phyloP scores from a whole-genome alignment of 2,113 vertebrate species.

The Calidris pugnax region DNA sequence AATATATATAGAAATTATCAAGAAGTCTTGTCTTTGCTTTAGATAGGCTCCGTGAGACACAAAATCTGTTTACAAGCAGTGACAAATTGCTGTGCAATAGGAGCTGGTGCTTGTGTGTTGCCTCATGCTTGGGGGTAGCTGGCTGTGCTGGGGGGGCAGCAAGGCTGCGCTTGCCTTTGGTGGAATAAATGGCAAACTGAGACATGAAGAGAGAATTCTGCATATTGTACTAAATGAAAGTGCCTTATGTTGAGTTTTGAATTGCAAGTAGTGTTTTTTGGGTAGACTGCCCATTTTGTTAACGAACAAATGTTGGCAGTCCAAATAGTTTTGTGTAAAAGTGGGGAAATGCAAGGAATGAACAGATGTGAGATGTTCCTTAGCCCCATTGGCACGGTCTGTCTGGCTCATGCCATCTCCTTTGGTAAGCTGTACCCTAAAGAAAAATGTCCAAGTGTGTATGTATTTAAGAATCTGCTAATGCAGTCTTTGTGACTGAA shows the following conservation, averaged over 20 bases:
- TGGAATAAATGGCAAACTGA: neutral
- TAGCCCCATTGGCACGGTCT: neutral
- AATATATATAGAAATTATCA: neutral
- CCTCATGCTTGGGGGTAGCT: fast-evolving
- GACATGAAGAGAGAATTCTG: neutral
- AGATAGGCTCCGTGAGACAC: neutral
- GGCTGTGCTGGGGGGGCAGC: neutral
- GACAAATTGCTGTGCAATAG: neutral
- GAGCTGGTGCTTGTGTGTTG: neutral
- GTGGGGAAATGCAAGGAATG: neutral
- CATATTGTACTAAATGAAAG: neutral
- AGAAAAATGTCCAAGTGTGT: neutral
- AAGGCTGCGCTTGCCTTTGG: neutral
- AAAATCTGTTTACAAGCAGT: neutral
- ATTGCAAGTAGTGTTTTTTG: neutral
- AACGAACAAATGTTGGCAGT: neutral
- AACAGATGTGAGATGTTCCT: neutral
- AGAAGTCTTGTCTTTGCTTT: neutral
- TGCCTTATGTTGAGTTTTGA: neutral
- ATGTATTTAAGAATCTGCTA: neutral
- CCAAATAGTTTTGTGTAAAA: neutral
- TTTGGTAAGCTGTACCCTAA: neutral
- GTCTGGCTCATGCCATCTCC: neutral
- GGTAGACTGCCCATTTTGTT: neutral
- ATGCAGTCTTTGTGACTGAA: neutral